Conservation (phyloP, 2,113 vertebrate genomes). For the Rhegmatorhina hoffmannsi region DNA sequence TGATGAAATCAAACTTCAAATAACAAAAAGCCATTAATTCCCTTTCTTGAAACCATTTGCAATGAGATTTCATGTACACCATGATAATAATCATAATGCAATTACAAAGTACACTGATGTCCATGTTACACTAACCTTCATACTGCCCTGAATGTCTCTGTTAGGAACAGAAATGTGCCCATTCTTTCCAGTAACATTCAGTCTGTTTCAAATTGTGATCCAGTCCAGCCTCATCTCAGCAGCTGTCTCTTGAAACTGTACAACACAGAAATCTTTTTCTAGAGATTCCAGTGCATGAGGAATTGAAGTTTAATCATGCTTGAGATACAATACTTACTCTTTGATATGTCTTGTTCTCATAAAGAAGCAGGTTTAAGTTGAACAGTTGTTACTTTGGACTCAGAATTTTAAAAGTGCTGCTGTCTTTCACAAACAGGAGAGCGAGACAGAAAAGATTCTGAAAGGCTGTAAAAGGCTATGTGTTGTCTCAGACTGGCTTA, state of each 20-base stretch:
- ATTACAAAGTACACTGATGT: neutral
- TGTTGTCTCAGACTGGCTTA: neutral
- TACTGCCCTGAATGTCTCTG: neutral
- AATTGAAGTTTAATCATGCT: neutral
- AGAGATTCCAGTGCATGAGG: neutral
- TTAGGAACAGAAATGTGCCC: rapidly evolving
- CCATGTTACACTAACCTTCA: neutral
- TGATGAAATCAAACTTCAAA: neutral
- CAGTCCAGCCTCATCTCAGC: neutral
- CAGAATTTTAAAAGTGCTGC: neutral
- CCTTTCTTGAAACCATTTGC: neutral
- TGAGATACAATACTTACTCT: neutral
- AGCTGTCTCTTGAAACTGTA: neutral
- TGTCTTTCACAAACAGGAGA: neutral
- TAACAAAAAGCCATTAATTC: neutral
- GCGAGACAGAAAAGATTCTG: neutral
- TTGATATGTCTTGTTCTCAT: neutral
- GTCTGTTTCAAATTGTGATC: neutral
- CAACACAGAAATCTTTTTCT: neutral
- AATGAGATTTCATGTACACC: neutral
- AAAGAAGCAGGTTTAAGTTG: neutral
- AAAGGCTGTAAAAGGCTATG: neutral
- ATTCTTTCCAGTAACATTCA: neutral
- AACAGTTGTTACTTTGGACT: neutral
- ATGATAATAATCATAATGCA: neutral